phyloP scores from a whole-genome alignment of 2,113 vertebrate genomes.

The Phyllostomus discolor region DNA sequence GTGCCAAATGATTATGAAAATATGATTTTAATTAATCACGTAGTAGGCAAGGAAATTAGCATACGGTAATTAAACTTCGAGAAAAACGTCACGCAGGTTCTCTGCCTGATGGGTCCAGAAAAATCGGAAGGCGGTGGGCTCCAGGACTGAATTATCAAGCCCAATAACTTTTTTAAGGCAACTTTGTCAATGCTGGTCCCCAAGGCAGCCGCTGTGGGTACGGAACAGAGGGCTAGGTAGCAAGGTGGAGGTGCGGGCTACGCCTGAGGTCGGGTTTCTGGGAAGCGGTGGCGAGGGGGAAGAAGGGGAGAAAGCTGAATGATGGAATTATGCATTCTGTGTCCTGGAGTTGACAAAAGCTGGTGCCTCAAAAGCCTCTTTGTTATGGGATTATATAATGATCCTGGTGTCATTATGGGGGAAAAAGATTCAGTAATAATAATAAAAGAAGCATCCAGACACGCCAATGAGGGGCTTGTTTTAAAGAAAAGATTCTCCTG shows the following conservation, averaged over 20 bases:
- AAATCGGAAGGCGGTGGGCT: slow-evolving; percentile 82
- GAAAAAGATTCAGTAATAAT: slow-evolving; percentile 91
- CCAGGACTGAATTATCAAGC: slow-evolving; percentile 86
- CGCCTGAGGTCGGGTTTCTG: slow-evolving; percentile 87
- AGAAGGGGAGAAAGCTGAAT: slow-evolving; percentile 83
- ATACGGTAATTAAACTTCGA: slow-evolving; percentile 91
- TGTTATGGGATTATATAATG: slow-evolving; percentile 99
- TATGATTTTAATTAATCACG: slow-evolving; percentile 94
- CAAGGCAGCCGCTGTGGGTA: slow-evolving; percentile 80
- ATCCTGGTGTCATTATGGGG: slow-evolving; percentile 98
- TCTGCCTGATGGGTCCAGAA: slow-evolving; percentile 84
- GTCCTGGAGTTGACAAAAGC: slow-evolving; percentile 97
- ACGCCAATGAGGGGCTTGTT: slow-evolving; percentile 89
- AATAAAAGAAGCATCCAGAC: slow-evolving; percentile 90
- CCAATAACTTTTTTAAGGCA: slow-evolving; percentile 90
- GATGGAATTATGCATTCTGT: slow-evolving; percentile 98
- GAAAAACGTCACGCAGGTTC: slow-evolving; percentile 85
- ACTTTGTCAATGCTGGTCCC: slow-evolving; percentile 85
- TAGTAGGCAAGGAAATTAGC: slow-evolving; percentile 90
- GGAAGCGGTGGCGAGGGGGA: slow-evolving; percentile 72
- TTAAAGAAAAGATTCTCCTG: slow-evolving; percentile 86
- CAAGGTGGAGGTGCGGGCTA: slow-evolving; percentile 80
- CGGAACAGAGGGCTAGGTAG: slow-evolving; percentile 75
- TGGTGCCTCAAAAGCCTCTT: slow-evolving; percentile 96
- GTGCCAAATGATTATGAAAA: slow-evolving; percentile 94